Percentiles rank a stretch among this genome's conserved stretches.
These are phyloP conservation scores for Chlorocebus sabaeus DNA, from an alignment of 2,113 vertebrate species.

Conservation along the genomic window DNA sequence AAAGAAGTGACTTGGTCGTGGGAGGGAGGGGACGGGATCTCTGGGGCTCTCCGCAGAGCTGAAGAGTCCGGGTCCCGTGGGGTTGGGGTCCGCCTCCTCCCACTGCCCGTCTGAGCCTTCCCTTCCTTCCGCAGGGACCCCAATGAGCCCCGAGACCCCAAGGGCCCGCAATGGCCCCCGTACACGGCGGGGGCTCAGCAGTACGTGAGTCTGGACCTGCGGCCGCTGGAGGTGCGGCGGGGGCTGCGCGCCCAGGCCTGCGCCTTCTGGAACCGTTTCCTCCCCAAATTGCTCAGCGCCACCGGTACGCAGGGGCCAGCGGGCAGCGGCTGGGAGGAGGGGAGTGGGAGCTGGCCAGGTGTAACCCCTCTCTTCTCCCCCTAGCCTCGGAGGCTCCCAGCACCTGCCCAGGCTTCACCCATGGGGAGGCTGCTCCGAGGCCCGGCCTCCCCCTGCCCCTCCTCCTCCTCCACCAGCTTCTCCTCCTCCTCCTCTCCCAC, in stretches of 20 bases:
- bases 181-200: conserved; percentile 88
- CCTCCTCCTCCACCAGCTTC: neutral
- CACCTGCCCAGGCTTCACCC: conserved; percentile 63
- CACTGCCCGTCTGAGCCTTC: neutral
- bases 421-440: conserved; percentile 62
- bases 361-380: conserved; percentile 66
- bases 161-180: conserved; percentile 85
- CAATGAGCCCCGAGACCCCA: conserved; percentile 81
- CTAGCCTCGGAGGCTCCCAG: conserved; percentile 64
- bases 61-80: neutral
- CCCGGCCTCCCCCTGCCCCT: conserved; percentile 30
- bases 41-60: too few relatives aligned
- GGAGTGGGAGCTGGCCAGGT: neutral
- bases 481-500: conserved; percentile 1
- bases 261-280: conserved; percentile 93
- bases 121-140: conserved; percentile 84
- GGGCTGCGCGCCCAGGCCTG: conserved; percentile 92
- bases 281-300: conserved; percentile 93
- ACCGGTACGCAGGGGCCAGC: conserved; percentile 84
- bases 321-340: neutral
- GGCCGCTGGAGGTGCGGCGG: conserved; percentile 84
- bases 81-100: neutral
- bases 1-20: neutral
- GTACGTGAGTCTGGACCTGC: conserved; percentile 87
- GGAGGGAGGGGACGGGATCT: neutral